These are phyloP conservation scores for Rhadina sibilatrix DNA, from an alignment of 2,113 vertebrate genomes.

Conservation along the genomic window DNA sequence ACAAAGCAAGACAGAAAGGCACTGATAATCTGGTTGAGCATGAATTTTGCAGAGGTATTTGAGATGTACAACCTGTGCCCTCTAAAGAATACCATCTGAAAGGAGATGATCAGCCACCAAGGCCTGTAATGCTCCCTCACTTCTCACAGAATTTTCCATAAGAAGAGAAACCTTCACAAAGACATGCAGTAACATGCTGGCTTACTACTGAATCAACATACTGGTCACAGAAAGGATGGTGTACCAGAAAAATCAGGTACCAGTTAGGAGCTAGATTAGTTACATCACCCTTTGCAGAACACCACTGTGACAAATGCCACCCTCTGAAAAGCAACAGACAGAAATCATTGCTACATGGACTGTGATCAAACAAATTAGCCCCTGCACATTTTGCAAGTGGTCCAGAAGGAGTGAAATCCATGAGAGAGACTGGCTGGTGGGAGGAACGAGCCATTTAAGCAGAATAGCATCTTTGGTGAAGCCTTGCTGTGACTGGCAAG, in stretches of 20 bases:
- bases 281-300: neutral
- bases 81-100: neutral
- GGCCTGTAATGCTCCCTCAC: neutral
- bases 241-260: neutral
- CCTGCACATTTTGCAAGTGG: neutral
- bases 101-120: neutral
- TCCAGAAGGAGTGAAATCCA: neutral
- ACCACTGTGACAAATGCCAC: neutral
- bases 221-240: neutral
- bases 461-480: neutral
- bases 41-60: neutral
- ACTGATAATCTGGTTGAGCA: neutral
- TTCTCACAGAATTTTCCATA: neutral
- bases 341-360: neutral
- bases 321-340: neutral
- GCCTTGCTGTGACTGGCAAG: neutral
- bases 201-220: neutral
- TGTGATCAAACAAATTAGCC: neutral
- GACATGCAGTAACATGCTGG: neutral
- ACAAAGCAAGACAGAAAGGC: neutral
- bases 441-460: neutral
- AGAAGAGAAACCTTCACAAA: neutral
- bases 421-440: neutral
- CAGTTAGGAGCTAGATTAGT: neutral
- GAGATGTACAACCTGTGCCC: neutral